phyloP scores from a whole-genome alignment of 2,797 vertebrate genomes.

The Cuculus canorus region DNA sequence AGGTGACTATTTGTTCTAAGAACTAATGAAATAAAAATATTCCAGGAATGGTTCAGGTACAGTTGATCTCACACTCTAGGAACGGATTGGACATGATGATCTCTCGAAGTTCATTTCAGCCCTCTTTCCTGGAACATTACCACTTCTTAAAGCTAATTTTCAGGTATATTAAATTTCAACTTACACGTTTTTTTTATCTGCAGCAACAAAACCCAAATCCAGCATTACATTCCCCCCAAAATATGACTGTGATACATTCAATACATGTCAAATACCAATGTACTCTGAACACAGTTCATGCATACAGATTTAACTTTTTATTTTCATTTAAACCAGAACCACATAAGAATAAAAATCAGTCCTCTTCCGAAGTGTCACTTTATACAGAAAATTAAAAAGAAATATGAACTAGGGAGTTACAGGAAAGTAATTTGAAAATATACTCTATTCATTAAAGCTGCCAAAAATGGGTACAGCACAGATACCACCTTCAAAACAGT shows the following conservation, averaged over 20 bases:
- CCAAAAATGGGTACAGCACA: neutral
- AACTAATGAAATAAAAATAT: neutral
- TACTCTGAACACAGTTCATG: neutral
- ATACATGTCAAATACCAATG: neutral
- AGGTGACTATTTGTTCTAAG: neutral
- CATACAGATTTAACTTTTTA: neutral
- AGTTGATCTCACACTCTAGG: neutral
- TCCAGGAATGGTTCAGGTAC: neutral
- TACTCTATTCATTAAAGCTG: neutral
- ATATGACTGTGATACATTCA: neutral
- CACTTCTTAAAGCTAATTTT: neutral
- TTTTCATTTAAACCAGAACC: neutral
- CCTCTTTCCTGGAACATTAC: neutral
- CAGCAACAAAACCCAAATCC: neutral
- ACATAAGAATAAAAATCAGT: neutral
- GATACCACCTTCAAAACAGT: neutral
- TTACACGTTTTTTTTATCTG: neutral
- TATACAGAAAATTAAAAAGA: neutral
- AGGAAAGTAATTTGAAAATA: neutral
- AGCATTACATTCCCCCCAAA: neutral
- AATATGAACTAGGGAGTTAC: neutral
- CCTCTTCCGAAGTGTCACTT: neutral
- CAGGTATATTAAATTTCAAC: neutral
- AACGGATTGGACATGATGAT: neutral
- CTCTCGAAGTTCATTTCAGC: neutral